Percentiles rank a stretch among this genome's conserved stretches.
phyloP scores from a whole-genome alignment of 2,797 vertebrate genomes.

The Gambelia wislizenii region DNA sequence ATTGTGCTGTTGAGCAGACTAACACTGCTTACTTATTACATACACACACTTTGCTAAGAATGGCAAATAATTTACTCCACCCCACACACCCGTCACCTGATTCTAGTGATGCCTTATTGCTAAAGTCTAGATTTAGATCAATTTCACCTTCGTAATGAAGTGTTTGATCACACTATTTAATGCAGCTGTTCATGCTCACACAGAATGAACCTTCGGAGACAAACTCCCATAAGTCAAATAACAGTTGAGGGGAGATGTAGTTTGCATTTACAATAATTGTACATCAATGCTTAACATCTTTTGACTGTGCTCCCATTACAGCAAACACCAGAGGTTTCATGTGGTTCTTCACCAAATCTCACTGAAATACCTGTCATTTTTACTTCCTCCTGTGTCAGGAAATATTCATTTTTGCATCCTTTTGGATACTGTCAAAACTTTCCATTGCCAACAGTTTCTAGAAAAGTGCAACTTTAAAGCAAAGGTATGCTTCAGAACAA shows the following conservation, averaged over 20 bases:
- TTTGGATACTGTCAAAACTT: neutral
- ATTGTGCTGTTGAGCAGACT: neutral
- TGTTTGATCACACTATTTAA: constrained; percentile 15
- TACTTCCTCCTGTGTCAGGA: neutral
- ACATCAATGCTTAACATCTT: neutral
- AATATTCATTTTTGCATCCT: neutral
- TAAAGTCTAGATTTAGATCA: neutral
- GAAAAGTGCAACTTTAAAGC: neutral
- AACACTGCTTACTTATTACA: constrained; percentile 8
- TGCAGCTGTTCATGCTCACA: neutral
- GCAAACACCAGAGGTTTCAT: neutral
- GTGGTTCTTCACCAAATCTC: neutral
- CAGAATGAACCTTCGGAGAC: fast-evolving
- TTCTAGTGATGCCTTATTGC: neutral
- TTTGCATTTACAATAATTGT: neutral
- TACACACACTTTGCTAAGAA: constrained; percentile 15
- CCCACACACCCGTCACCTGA: neutral
- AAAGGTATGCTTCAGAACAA: neutral
- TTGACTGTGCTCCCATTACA: neutral
- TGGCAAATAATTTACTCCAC: neutral
- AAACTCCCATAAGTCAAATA: constrained; percentile 2
- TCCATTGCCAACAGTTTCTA: neutral
- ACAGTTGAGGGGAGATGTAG: neutral
- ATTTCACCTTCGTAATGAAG: constrained; percentile 2
- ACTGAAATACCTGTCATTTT: neutral